Evolutionary conservation across 2,888 invertebrate species (phyloP).

Genomic region (Xanthia icteritia): DNA sequence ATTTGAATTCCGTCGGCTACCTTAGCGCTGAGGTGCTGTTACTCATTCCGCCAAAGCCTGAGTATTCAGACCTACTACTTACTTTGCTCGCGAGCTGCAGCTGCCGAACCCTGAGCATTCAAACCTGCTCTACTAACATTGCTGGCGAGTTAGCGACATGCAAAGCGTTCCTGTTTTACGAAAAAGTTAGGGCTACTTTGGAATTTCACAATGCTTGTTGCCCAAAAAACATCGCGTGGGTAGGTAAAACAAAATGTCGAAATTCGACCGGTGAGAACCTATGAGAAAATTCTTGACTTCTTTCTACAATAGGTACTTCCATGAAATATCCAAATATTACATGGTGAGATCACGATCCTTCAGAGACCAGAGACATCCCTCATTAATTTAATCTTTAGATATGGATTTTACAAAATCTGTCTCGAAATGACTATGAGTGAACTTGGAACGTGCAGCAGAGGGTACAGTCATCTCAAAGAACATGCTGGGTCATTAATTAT

Average conservation of each 20-base stretch:
- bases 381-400: background rate
- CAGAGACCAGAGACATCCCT: background rate
- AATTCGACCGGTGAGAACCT: background rate
- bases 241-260: background rate
- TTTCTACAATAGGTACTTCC: background rate
- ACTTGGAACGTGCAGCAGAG: background rate
- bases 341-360: background rate
- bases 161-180: background rate
- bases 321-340: background rate
- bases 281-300: background rate
- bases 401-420: background rate
- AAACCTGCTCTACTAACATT: too few species aligned
- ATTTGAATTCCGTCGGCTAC: too few species aligned
- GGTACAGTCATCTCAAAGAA: conserved; percentile 8
- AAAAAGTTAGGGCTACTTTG: background rate
- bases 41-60: too few species aligned
- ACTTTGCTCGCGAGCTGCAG: too few species aligned
- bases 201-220: background rate
- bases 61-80: too few species aligned
- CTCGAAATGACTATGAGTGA: background rate
- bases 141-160: background rate
- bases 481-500: conserved; percentile 54
- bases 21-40: too few species aligned
- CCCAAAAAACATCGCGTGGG: background rate
- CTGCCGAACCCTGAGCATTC: too few species aligned